Conservation (phyloP, 2,888 invertebrate species). For the Merodon equestris region DNA sequence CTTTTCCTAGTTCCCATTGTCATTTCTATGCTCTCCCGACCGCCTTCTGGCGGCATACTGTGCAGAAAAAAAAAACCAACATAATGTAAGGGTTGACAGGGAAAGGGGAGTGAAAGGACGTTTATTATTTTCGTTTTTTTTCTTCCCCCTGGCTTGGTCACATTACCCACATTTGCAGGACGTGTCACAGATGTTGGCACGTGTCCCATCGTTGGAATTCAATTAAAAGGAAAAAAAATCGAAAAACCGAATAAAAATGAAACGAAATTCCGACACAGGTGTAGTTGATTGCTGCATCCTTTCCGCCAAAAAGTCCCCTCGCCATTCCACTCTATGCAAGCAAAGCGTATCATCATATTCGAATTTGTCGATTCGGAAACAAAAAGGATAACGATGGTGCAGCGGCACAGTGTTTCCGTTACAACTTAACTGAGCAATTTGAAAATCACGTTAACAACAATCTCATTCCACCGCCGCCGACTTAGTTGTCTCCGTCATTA, state of each 20-base stretch:
- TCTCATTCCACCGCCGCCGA: no score
- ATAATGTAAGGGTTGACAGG: background rate
- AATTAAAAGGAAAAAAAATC: constrained; percentile 74
- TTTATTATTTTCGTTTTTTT: constrained; percentile 5
- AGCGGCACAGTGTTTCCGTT: constrained; percentile 9
- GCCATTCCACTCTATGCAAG: no score
- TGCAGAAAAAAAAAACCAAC: constrained; percentile 40
- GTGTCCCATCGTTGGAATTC: constrained; percentile 72
- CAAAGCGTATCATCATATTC: constrained; percentile 63
- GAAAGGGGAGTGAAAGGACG: constrained; percentile 12
- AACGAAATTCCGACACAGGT: constrained; percentile 60
- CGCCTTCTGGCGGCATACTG: constrained; percentile 38
- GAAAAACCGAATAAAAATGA: constrained; percentile 20
- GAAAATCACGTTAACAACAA: constrained; percentile 45
- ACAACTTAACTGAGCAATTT: constrained; percentile 42
- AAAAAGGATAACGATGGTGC: constrained; percentile 55
- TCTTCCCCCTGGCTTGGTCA: constrained; percentile 46
- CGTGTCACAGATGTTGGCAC: constrained; percentile 67
- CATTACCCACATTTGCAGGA: constrained; percentile 66
- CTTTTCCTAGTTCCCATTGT: constrained; percentile 14
- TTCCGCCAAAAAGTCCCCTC: constrained; percentile 45
- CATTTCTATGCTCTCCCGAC: background rate
- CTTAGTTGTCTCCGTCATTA: no score
- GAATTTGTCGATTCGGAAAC: constrained; percentile 54
- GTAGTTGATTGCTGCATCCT: constrained; percentile 66